phyloP scores from a whole-genome alignment of 2,888 invertebrate genomes.

The Corbicula japonica region DNA sequence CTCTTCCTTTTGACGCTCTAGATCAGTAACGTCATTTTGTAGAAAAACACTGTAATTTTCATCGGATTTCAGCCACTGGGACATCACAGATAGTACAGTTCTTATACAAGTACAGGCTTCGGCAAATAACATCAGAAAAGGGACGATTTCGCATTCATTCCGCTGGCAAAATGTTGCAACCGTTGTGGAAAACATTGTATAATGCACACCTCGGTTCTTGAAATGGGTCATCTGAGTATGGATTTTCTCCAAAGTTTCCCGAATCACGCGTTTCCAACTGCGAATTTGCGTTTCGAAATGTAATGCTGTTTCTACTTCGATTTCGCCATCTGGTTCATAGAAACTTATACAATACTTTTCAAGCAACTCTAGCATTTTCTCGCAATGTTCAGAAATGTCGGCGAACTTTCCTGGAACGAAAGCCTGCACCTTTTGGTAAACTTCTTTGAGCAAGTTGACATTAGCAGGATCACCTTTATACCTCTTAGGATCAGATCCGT shows the following conservation, averaged over 20 bases:
- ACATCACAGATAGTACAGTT: conserved; percentile 75
- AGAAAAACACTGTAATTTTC: conserved; percentile 79
- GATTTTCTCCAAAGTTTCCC: conserved; percentile 69
- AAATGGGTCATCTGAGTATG: conserved; percentile 70
- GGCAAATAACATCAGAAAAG: conserved; percentile 81
- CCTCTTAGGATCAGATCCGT: conserved; percentile 69
- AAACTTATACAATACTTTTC: conserved; percentile 83
- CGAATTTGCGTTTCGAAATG: conserved; percentile 80
- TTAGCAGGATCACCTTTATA: conserved; percentile 76
- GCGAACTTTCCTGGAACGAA: conserved; percentile 76
- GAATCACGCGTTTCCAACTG: conserved; percentile 69
- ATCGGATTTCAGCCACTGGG: conserved; percentile 81
- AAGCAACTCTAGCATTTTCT: conserved; percentile 71
- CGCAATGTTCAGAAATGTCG: conserved; percentile 70
- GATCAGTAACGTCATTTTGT: conserved; percentile 77
- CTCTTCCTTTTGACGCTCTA: conserved; percentile 76
- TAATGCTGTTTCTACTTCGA: conserved; percentile 78
- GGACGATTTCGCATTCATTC: conserved; percentile 75
- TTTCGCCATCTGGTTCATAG: conserved; percentile 75
- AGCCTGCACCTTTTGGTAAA: conserved; percentile 74
- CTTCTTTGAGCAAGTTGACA: conserved; percentile 74
- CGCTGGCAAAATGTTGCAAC: conserved; percentile 74
- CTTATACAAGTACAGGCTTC: conserved; percentile 80
- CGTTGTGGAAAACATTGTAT: conserved; percentile 71
- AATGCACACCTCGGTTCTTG: conserved; percentile 68